Evolutionary conservation across 1,140 invertebrate species (phyloP), one percentile per base, ranked within the genome.

Genomic region (Achroia grisella): DNA sequence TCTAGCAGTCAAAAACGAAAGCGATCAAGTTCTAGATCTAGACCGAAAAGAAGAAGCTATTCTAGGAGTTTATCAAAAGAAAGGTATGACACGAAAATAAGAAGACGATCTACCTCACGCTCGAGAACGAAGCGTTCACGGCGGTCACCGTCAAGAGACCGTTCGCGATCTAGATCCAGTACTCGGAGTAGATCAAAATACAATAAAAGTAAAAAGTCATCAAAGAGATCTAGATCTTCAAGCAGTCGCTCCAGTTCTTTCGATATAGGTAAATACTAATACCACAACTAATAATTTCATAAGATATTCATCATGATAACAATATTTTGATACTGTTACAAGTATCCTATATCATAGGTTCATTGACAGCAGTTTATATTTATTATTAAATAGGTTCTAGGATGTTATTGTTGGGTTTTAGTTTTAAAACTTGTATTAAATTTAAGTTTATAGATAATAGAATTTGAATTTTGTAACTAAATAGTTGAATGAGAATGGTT

Each of bases 51-150:
- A 35, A 62, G 73, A 23, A 85, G 81, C 56, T 72, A 76, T 46
- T 79, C 75, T 10, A 62, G 81, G 37, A 85, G 81, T 52, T 29
- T 61, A 32, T 85, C 81, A 1, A 67, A 58, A 17, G 79, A 85
- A 8, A 58, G 70, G 6, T 75, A 81, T 63, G 81, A 81, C 13
- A 68, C 65, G 9, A 80, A 66, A 34, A 68, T 68, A 8, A 68
- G 53, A 4, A 67, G 65, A 13, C 47, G 77, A 6, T 81, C 75
- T 0, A 50, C 60, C 11, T 81, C 80, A 0, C 58, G 67, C 4
- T 64, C 78, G 8, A 58, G 67, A 10, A 62, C 60, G 4, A 79
- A 73, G 35, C 47, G 63, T 8, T 74, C 70, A 1, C 77, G 56
- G 49, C 56, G 60, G 29, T 70, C 71, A 42, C 48, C 61, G 15